A percentile compares a stretch with the other conserved stretches of the same genome.
These are phyloP conservation scores for Aricia agestis DNA, from an alignment of 1,140 invertebrate species.

Conservation along the genomic window DNA sequence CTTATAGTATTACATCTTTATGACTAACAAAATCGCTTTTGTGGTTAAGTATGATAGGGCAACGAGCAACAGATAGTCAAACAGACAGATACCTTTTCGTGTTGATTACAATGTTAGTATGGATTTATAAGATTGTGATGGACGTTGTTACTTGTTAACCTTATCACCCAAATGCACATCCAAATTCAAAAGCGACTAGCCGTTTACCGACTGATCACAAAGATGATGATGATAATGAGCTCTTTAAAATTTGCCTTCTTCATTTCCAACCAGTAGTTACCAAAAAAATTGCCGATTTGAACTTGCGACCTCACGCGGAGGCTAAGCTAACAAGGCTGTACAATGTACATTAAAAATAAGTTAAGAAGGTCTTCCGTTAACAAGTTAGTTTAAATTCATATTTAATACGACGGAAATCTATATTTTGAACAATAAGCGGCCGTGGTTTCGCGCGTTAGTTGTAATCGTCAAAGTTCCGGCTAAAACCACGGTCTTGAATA, in stretches of 20 bases:
- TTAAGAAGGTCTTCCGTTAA: conserved; percentile 14
- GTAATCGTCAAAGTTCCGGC: not conserved
- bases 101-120: too few relatives aligned
- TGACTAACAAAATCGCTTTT: too few relatives aligned
- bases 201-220: too few relatives aligned
- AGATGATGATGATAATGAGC: not conserved
- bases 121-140: too few relatives aligned
- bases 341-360: conserved; percentile 8
- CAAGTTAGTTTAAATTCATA: conserved; percentile 10
- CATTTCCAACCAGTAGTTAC: not conserved
- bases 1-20: too few relatives aligned
- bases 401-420: conserved; percentile 8
- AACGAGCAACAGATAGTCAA: too few relatives aligned
- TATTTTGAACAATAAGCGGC: conserved; percentile 8
- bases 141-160: too few relatives aligned
- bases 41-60: too few relatives aligned
- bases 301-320: conserved; percentile 1
- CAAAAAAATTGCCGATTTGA: conserved; percentile 9
- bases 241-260: not conserved
- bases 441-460: not conserved
- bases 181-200: too few relatives aligned
- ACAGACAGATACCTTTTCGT: too few relatives aligned
- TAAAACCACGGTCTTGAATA: too few relatives aligned
- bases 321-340: conserved; percentile 5
- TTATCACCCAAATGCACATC: too few relatives aligned